Conservation (phyloP, 1,140 invertebrate genomes). For the Ceratosolen solmsi region DNA sequence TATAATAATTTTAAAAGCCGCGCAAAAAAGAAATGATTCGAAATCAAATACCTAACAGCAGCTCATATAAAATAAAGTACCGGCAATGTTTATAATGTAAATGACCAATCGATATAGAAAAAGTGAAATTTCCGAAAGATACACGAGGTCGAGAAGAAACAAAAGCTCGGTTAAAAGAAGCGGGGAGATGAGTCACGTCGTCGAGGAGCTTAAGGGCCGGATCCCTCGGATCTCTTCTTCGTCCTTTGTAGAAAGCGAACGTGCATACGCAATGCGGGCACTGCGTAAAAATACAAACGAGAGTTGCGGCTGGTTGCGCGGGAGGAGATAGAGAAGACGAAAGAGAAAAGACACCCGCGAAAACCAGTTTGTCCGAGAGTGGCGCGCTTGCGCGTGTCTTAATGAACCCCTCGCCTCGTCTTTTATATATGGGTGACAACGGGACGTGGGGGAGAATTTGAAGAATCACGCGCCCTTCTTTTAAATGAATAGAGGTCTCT, state of each 20-base stretch:
- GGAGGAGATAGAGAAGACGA: slow-evolving; percentile 29
- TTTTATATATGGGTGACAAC: slow-evolving; percentile 32
- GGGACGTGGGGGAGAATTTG: slow-evolving; percentile 21
- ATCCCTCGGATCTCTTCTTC: slow-evolving; percentile 57
- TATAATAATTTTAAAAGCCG: no score
- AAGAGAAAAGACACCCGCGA: slow-evolving; percentile 62
- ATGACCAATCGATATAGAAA: background rate
- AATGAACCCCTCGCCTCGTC: slow-evolving; percentile 59
- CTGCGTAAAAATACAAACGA: slow-evolving; percentile 52
- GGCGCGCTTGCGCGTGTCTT: slow-evolving; percentile 58
- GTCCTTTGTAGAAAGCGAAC: slow-evolving; percentile 30
- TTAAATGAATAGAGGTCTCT: slow-evolving; percentile 2
- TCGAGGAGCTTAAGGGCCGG: slow-evolving; percentile 55
- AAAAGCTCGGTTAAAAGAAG: background rate
- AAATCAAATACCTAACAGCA: no score
- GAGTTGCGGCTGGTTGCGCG: background rate
- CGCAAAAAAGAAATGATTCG: background rate
- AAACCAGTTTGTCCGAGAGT: slow-evolving; percentile 63
- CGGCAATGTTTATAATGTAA: no score
- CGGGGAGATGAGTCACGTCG: slow-evolving; percentile 55
- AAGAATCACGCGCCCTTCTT: background rate
- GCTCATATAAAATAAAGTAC: no score
- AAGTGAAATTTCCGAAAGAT: background rate
- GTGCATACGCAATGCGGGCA: slow-evolving; percentile 51
- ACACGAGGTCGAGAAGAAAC: background rate